Percentiles rank a stretch among this genome's conserved stretches.
phyloP scores from a whole-genome alignment of 2,113 vertebrate genomes.

The Setophaga coronata region DNA sequence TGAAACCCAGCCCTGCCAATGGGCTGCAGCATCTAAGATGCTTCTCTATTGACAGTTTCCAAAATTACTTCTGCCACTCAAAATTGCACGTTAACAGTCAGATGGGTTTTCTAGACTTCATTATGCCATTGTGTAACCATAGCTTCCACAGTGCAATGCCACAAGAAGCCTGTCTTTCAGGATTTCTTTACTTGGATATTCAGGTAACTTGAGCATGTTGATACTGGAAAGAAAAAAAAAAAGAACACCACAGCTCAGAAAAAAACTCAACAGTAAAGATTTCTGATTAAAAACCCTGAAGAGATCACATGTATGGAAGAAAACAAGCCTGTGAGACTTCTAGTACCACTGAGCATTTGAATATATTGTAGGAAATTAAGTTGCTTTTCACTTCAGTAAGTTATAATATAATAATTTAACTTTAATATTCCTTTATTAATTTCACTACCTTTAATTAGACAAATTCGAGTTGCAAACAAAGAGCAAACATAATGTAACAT shows the following conservation, averaged over 20 bases:
- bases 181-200: conserved; percentile 93
- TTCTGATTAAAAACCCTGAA: conserved; percentile 23
- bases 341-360: background rate
- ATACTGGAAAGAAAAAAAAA: conserved; percentile 78
- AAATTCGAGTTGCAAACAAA: background rate
- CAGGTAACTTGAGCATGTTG: conserved; percentile 99
- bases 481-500: background rate
- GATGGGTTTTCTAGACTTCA: conserved; percentile 10
- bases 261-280: background rate
- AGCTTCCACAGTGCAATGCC: conserved; percentile 96
- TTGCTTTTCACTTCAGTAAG: conserved; percentile 9
- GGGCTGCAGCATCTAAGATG: conserved; percentile 23
- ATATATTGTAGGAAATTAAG: background rate
- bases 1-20: conserved; percentile 29
- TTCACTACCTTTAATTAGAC: background rate
- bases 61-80: conserved; percentile 64
- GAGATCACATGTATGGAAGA: background rate
- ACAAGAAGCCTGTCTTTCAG: conserved; percentile 94
- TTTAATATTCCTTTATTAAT: conserved; percentile 3
- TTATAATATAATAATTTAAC: background rate
- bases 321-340: background rate
- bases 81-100: conserved; percentile 46
- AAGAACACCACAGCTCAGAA: background rate
- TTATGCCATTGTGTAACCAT: conserved; percentile 98
- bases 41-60: conserved; percentile 42